phyloP scores from a whole-genome alignment of 2,888 invertebrate genomes.

The Gnatocerus cornutus region DNA sequence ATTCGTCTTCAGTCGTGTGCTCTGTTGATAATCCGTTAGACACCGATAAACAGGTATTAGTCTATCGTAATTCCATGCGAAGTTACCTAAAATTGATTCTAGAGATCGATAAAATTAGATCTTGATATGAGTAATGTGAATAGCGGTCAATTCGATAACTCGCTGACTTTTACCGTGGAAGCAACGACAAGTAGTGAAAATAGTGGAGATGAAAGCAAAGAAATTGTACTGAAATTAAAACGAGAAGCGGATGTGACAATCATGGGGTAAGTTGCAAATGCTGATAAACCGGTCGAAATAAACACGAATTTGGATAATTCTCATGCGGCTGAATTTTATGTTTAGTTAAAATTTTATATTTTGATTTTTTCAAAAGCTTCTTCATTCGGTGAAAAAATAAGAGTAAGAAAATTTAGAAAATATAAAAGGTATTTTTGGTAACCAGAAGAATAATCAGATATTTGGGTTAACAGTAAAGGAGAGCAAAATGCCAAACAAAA shows the following conservation, averaged over 20 bases:
- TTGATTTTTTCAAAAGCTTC: too few relatives aligned
- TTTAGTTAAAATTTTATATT: too few relatives aligned
- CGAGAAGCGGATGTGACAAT: slow-evolving; percentile 67
- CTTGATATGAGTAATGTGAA: slow-evolving; percentile 64
- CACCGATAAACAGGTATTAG: slow-evolving; percentile 41
- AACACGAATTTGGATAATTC: not conserved
- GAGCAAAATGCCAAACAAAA: too few relatives aligned
- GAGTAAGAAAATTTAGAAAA: too few relatives aligned
- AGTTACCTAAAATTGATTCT: slow-evolving; percentile 34
- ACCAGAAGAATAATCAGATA: too few relatives aligned
- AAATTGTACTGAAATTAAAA: slow-evolving; percentile 62
- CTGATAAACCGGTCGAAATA: too few relatives aligned
- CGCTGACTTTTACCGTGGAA: slow-evolving; percentile 59
- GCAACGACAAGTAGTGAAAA: slow-evolving; percentile 68
- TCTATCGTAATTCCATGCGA: not conserved
- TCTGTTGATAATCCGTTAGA: slow-evolving; percentile 64
- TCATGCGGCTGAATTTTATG: not conserved
- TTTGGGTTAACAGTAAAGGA: too few relatives aligned
- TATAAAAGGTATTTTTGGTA: too few relatives aligned
- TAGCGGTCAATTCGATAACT: slow-evolving; percentile 51
- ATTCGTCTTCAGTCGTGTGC: slow-evolving; percentile 60
- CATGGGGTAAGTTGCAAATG: slow-evolving; percentile 64
- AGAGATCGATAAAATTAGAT: slow-evolving; percentile 59
- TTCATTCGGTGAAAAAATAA: too few relatives aligned
- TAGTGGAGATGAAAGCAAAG: slow-evolving; percentile 56